Evolutionary conservation across 2,888 invertebrate genomes (phyloP), one percentile per base, ranked within the genome.

Genomic region (Lacanobia wlatinum): DNA sequence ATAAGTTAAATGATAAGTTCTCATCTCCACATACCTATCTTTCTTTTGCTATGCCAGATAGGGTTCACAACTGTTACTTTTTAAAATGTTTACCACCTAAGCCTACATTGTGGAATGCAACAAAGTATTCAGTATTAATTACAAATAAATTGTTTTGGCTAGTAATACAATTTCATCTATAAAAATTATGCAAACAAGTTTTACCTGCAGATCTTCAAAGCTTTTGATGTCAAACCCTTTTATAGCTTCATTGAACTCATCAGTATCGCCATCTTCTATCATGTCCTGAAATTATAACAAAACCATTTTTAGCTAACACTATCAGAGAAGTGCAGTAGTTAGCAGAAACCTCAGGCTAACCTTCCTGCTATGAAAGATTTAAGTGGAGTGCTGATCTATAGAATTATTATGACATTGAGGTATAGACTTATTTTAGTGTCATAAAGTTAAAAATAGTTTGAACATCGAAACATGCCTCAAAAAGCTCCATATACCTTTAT

Each of bases 141-240:
- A 28, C 4, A 9, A 28, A 55, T 6, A 53, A 53, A 12, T 6
- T 14, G 23, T 53, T 53, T 21, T 53, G 21, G 5, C 23, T 7
- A 53, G 14, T 55, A 18, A 23, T 28, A 34, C 18, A 28, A 34
- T 16, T 28, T 55, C 9, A 50, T 50, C 18, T 12, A n/a, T 10
- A 58, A 0, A 12, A 28, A 38, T 34, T 38, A 58, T n/a, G 50
- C 14, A 58, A 59, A 52, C 9, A 55, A 50, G 18, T 28, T n/a
- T 68, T 60, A 98, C 98, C 91, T 98, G 97, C n/a, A 99, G 94
- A 87, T 99, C 99, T 74, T 97, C 97, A 81, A 97, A 97, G 85
- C 97, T 97, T 72, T 97, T 97, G 67, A 98, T 97, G 59, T 98
- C 98, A 84, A 97, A 97, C 62, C 98, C 97, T 87, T 97, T 97